phyloP scores from a whole-genome alignment of 2,888 invertebrate species.

The Drosophila dives region DNA sequence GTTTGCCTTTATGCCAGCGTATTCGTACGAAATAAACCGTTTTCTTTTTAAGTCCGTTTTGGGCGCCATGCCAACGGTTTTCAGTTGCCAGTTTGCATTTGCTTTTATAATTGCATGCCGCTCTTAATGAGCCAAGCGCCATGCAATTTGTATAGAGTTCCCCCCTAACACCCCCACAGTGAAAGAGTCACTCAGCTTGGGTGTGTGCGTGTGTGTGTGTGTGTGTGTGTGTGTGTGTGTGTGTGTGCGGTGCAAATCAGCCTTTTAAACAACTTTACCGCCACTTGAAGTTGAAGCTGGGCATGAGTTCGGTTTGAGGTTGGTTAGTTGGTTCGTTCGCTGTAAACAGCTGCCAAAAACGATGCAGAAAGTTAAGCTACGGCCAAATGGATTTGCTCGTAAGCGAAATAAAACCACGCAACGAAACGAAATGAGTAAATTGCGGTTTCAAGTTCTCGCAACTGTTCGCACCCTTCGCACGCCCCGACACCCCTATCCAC shows the following conservation, averaged over 20 bases:
- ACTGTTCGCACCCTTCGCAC: constrained; percentile 22
- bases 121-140: constrained; percentile 74
- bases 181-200: constrained; percentile 22
- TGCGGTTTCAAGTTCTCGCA: constrained; percentile 76
- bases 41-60: constrained; percentile 67
- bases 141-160: constrained; percentile 66
- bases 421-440: constrained; percentile 80
- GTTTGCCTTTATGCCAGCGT: constrained; percentile 64
- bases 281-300: constrained; percentile 67
- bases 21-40: constrained; percentile 79
- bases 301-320: constrained; percentile 52
- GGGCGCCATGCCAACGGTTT: constrained; percentile 43
- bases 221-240: constrained; percentile 10
- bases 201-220: neutral
- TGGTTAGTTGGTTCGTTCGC: constrained; percentile 46
- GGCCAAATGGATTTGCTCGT: constrained; percentile 74
- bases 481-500: constrained; percentile 1
- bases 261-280: constrained; percentile 70
- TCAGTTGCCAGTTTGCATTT: constrained; percentile 63
- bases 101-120: constrained; percentile 77
- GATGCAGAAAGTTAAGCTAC: constrained; percentile 64
- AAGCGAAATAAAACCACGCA: constrained; percentile 75
- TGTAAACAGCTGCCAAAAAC: constrained; percentile 60
- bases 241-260: constrained; percentile 50
- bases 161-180: constrained; percentile 9